Conservation (phyloP, 2,888 invertebrate species). For the Sarcophaga variegata region DNA sequence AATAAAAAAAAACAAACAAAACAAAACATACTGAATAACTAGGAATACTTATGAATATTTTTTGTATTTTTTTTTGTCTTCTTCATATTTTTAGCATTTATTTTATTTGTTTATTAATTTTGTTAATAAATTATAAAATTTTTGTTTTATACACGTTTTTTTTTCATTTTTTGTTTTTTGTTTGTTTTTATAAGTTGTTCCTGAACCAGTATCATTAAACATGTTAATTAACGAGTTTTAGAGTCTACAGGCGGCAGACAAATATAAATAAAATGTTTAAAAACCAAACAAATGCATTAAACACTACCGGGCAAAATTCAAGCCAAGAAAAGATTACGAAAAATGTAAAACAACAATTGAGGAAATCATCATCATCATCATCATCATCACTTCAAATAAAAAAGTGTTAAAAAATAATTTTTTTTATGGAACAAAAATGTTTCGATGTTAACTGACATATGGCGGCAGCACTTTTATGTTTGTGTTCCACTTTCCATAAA, state of each 20-base stretch:
- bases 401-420: no score
- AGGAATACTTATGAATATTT: conserved; percentile 11
- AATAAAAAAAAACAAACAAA: no score
- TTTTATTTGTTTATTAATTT: not conserved
- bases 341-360: not conserved
- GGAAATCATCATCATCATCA: not conserved
- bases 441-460: not conserved
- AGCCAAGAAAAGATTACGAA: not conserved
- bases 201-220: conserved; percentile 46
- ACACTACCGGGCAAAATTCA: no score
- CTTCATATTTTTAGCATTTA: no score
- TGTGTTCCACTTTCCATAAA: not conserved
- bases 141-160: not conserved
- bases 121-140: not conserved
- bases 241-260: not conserved
- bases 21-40: not conserved
- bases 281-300: not conserved
- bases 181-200: not conserved
- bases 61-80: not conserved
- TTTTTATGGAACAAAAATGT: no score
- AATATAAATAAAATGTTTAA: not conserved
- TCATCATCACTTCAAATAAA: not conserved
- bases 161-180: not conserved
- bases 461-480: not conserved
- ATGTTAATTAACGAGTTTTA: conserved; percentile 55